These are phyloP conservation scores for Argya squamiceps DNA, from an alignment of 2,797 vertebrate genomes.

Conservation along the genomic window DNA sequence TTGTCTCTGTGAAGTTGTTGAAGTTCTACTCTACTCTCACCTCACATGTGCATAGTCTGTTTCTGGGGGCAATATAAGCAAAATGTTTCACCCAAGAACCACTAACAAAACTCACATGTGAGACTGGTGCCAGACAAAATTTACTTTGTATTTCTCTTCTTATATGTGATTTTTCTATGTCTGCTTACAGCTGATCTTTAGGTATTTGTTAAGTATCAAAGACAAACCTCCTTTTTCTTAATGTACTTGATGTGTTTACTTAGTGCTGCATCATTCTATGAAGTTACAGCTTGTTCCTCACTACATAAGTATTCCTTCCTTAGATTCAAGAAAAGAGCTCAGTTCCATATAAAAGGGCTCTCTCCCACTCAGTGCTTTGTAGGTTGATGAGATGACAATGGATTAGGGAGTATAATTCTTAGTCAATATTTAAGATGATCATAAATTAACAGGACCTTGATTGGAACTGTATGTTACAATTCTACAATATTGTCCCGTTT, in stretches of 20 bases:
- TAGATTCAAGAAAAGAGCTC: background rate
- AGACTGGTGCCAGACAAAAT: background rate
- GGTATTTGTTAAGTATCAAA: background rate
- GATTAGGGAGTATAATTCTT: background rate
- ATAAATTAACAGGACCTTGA: background rate
- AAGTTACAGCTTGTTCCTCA: background rate
- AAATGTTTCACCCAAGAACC: background rate
- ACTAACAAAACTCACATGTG: background rate
- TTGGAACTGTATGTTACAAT: background rate
- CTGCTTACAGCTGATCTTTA: background rate
- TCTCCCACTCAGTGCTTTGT: background rate
- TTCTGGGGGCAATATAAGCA: background rate
- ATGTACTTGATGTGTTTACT: background rate
- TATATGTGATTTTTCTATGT: background rate
- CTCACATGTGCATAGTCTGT: background rate
- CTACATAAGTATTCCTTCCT: background rate
- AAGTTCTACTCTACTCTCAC: background rate
- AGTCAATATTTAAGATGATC: background rate
- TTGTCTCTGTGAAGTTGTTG: background rate
- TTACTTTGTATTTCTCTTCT: background rate
- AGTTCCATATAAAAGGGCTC: background rate
- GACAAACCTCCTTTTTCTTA: background rate
- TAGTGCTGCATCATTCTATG: background rate
- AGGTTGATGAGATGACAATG: background rate
- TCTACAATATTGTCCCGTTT: background rate